Base-by-base conservation (phyloP, 2,113 vertebrate species). In the Gallinago undulata region DNA sequence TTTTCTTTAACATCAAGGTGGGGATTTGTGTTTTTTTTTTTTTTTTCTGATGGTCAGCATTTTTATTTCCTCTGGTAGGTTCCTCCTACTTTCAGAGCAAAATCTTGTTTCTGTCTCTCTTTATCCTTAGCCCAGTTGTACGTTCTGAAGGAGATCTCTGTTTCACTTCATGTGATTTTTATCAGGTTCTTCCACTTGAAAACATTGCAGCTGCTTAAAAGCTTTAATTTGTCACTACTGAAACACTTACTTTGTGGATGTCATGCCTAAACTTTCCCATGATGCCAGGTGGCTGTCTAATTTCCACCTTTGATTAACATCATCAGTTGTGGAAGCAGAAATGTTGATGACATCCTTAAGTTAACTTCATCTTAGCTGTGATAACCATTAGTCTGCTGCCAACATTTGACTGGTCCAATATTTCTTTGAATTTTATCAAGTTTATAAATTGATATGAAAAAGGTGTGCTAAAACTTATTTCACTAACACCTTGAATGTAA, bases 311-410 rank as follows among this genome's bases (percentile, higher is more conserved):
- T 87, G 45, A 80, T 91, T 66, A 94, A 6, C 27, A 76, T 77
- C 47, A 66, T 74, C 63, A 76, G 35, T 90, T 94, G 74, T 76
- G 86, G 55, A 93, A 96, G 39, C 55, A 96, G 70, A 90, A 93
- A 83, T 3, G 1, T 90, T 90, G 67, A 62, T 89, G 70, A 60
- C 41, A 66, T 89, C 93, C 57, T 83, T 75, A 62, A 85, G 21
- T 76, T 91, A 69, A 56, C 37, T 53, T 91, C 47, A 53, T 84
- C 41, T 77, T 86, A 79, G 7, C 24, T 75, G 31, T 82, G 63
- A 82, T 87, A 93, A 67, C 45, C 16, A 7, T 59, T 88, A 72
- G 37, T 19, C 23, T 77, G 30, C 47, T 79, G 68, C 51, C 35
- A 90, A 3, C 10, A 28, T 73, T 72, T 89, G 63, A 70, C 27